Base-by-base conservation (phyloP, 2,113 vertebrate genomes). In the Python bivittatus region DNA sequence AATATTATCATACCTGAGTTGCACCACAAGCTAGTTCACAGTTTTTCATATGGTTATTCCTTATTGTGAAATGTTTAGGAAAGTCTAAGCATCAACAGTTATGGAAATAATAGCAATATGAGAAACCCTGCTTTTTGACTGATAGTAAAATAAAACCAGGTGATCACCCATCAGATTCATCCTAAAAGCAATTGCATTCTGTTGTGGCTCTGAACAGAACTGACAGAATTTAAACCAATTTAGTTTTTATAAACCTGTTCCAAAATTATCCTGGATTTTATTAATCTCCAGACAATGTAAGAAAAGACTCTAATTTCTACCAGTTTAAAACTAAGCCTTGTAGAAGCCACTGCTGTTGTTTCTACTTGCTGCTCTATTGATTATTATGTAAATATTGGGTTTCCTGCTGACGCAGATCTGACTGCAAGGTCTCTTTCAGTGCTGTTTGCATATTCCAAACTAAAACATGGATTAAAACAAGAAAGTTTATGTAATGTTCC, bases 401-500 rank as follows among this genome's bases (percentile, higher is more conserved):
- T 98, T 98, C 97, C 98, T 97, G 97, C 92, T 96, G 94, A 91
- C 92, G 94, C 93, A 97, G 94, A 96, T 97, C 94, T 93, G 95
- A 53, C 96, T 97, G 96, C 96, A 95, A 96, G 96, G 96, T 94
- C 94, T 94, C 96, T 97, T 98, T 98, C 96, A 98, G 92, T 79
- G 88, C 89, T 97, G 95, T 98, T 95, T 97, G 95, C 94, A 93
- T 95, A 95, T 96, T 97, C 94, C 91, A 92, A 95, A 95, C 92
- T 89, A 91, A 90, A 90, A 93, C n/a, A 0, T 95, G 95, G 94
- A 96, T 97, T 95, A 96, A 96, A 97, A 98, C 97, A 98, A 98
- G 97, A 94, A 96, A 97, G 96, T 97, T 97, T 98, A 96, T 98
- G 97, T 97, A 97, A 97, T 12, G 42, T 95, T 97, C 96, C 97